phyloP scores from a whole-genome alignment of 2,113 vertebrate species.

The Piaya cayana region DNA sequence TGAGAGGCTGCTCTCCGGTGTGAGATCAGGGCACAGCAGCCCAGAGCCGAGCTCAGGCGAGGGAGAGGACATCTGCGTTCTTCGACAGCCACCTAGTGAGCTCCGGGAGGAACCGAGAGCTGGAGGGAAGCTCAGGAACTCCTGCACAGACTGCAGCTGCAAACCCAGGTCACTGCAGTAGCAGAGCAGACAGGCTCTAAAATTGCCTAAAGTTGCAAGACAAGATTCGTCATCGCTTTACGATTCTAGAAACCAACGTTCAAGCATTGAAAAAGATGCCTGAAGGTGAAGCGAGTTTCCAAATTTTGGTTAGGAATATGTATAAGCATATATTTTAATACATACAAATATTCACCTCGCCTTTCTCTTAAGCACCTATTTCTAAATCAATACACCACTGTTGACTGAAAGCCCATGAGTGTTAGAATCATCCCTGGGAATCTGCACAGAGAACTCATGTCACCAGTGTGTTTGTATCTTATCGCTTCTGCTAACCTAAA shows the following conservation, averaged over 20 bases:
- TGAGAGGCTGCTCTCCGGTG: conserved; percentile 9
- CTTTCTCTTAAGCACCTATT: background rate
- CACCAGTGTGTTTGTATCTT: background rate
- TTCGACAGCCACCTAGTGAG: conserved; percentile 62
- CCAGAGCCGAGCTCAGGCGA: accelerated
- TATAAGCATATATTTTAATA: background rate
- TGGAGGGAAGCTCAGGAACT: background rate
- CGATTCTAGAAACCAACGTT: background rate
- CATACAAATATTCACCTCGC: background rate
- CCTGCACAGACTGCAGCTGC: background rate
- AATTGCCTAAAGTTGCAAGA: background rate
- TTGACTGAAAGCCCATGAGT: background rate
- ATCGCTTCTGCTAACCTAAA: background rate
- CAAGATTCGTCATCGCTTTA: background rate
- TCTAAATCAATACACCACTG: background rate
- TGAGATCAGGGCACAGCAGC: background rate
- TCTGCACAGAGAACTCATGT: background rate
- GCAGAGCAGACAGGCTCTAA: background rate
- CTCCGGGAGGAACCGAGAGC: background rate
- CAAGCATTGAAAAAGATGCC: background rate
- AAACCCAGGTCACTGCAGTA: background rate
- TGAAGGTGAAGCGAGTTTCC: background rate
- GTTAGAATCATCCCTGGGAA: background rate
- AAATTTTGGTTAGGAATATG: background rate
- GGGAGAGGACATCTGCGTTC: background rate